Base-by-base conservation (phyloP, 2,888 invertebrate species). In the Spodoptera exigua region DNA sequence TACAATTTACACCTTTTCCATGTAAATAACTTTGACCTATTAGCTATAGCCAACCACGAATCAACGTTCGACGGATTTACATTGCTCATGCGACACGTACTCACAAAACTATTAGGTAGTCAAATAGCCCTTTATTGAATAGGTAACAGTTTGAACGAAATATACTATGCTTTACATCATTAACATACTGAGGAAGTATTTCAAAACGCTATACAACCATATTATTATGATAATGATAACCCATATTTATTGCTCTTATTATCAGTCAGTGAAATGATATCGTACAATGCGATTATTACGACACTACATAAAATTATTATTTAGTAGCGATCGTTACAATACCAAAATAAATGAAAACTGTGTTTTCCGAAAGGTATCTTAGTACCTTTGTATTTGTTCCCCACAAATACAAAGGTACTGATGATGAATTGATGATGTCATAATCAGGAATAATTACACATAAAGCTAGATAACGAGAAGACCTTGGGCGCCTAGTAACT, bases 401-500 rank as follows among this genome's bases (percentile, higher is more conserved):
- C n/a, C n/a, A n/a, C n/a, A n/a, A n/a, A n/a, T n/a, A n/a, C n/a
- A n/a, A n/a, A n/a, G n/a, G n/a, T n/a, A n/a, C n/a, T n/a, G n/a
- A n/a, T n/a, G n/a, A n/a, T n/a, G 37, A 60, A 51, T 36, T 48
- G 61, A 61, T 83, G 83, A 85, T 76, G 80, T 81, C 81, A 71
- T 61, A 61, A 61, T 62, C 61, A 71, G 80, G 78, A 79, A 74
- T 72, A 79, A 76, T 84, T 81, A 86, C 82, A 80, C 85, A 78
- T 74, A 63, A 69, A 75, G 61, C 54, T 59, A 74, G 79, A 83
- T 83, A 84, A 64, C 69, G 65, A 65, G 68, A 71, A 77, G 78
- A 57, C 84, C 85, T 85, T 84, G 82, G 65, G 62, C 65, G 70
- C 65, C 72, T 78, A 75, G 78, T 80, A 66, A 71, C 75, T 74